phyloP scores from a whole-genome alignment of 2,888 invertebrate genomes.

The Hyles lineata region DNA sequence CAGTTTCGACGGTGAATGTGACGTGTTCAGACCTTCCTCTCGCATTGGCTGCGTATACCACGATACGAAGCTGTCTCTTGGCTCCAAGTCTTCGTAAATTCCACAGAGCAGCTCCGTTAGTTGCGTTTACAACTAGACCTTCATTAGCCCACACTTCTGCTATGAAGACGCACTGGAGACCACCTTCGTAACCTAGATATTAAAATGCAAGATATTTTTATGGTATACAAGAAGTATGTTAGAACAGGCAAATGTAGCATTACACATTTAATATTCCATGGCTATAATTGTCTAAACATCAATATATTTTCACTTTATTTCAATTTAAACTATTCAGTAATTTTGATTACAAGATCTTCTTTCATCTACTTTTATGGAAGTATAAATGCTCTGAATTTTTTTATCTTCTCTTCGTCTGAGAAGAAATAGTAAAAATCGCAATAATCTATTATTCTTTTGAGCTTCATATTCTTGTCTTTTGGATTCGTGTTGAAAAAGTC shows the following conservation, averaged over 20 bases:
- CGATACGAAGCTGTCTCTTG: conserved; percentile 90
- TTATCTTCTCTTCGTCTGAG: too few species aligned
- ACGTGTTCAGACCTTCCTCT: conserved; percentile 93
- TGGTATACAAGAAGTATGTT: too few species aligned
- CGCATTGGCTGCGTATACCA: conserved; percentile 92
- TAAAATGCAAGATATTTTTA: background rate
- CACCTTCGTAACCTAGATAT: conserved; percentile 89
- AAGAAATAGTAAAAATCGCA: too few species aligned
- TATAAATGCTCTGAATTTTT: too few species aligned
- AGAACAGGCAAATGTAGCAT: too few species aligned
- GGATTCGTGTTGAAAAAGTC: background rate
- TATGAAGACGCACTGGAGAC: conserved; percentile 89
- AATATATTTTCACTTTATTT: too few species aligned
- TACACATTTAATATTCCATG: too few species aligned
- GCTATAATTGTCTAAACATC: too few species aligned
- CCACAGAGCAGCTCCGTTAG: conserved; percentile 89
- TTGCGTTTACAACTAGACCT: conserved; percentile 87
- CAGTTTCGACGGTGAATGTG: conserved; percentile 70
- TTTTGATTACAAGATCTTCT: too few species aligned
- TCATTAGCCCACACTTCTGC: conserved; percentile 88
- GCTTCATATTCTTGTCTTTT: background rate
- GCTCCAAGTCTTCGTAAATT: conserved; percentile 91
- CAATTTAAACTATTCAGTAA: too few species aligned
- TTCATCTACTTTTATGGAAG: too few species aligned
- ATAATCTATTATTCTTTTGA: too few species aligned